Percentiles rank a stretch among this genome's conserved stretches.
phyloP scores from a whole-genome alignment of 2,888 invertebrate genomes.

The Carterocephalus palaemon region DNA sequence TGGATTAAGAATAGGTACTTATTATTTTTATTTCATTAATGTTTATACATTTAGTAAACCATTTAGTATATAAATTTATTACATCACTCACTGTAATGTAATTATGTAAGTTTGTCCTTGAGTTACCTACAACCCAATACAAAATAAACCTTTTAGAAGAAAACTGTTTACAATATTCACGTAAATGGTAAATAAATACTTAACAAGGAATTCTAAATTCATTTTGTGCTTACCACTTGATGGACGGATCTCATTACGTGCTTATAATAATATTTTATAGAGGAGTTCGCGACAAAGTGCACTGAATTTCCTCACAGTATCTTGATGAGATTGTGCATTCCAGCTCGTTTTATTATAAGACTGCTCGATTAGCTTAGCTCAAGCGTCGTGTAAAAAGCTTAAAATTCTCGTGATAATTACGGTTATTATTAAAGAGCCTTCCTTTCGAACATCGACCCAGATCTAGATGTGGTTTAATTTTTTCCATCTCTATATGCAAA shows the following conservation, averaged over 20 bases:
- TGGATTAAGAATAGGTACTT: too few relatives aligned
- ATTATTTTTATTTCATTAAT: too few relatives aligned
- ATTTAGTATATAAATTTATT: too few relatives aligned
- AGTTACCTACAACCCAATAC: too few relatives aligned
- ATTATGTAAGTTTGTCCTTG: too few relatives aligned
- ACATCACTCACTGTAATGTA: too few relatives aligned
- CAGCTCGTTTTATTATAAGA: conserved; percentile 6
- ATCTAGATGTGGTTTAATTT: background rate
- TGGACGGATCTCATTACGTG: conserved; percentile 16
- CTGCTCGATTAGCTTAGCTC: conserved; percentile 5
- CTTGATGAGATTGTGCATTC: conserved; percentile 11
- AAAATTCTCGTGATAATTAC: background rate
- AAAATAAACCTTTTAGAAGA: too few relatives aligned
- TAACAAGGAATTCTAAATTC: background rate
- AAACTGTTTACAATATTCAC: too few relatives aligned
- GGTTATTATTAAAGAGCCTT: background rate
- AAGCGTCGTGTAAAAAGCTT: background rate
- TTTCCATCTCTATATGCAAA: background rate
- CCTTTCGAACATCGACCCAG: background rate
- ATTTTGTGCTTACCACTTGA: conserved; percentile 7
- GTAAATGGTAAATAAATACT: background rate
- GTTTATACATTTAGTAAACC: too few relatives aligned
- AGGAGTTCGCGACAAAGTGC: conserved; percentile 12
- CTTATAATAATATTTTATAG: conserved; percentile 10
- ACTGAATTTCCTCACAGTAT: conserved; percentile 5